A percentile compares a stretch with the other conserved stretches of the same genome.
phyloP scores from a whole-genome alignment of 2,888 invertebrate species.

The Calameuta filiformis region DNA sequence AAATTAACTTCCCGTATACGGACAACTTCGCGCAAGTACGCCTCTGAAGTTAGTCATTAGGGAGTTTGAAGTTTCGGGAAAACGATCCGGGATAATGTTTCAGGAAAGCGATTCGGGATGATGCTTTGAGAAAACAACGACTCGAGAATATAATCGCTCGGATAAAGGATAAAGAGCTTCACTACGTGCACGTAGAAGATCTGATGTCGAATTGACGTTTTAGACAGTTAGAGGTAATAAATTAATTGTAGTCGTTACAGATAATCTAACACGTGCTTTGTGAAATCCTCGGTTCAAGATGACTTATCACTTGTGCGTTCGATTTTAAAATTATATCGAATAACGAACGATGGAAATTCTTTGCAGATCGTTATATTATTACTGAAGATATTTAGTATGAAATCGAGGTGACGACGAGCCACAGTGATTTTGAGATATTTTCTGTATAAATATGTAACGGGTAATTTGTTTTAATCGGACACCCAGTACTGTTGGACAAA shows the following conservation, averaged over 20 bases:
- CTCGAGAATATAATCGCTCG: too few relatives aligned
- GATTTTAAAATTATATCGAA: neutral
- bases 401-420: neutral
- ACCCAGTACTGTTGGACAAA: neutral
- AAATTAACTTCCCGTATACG: too few relatives aligned
- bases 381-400: neutral
- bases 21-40: too few relatives aligned
- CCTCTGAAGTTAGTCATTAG: too few relatives aligned
- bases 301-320: neutral
- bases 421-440: neutral
- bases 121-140: too few relatives aligned
- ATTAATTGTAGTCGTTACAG: neutral
- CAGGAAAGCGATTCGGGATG: too few relatives aligned
- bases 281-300: neutral
- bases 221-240: neutral
- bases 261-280: neutral
- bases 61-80: too few relatives aligned
- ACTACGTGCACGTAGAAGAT: neutral
- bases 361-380: neutral
- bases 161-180: too few relatives aligned
- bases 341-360: neutral
- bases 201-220: neutral
- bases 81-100: too few relatives aligned
- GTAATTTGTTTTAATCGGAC: neutral
- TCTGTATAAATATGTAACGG: neutral